Conservation (phyloP, 2,797 vertebrate genomes). For the Triplophysa bombifrons region DNA sequence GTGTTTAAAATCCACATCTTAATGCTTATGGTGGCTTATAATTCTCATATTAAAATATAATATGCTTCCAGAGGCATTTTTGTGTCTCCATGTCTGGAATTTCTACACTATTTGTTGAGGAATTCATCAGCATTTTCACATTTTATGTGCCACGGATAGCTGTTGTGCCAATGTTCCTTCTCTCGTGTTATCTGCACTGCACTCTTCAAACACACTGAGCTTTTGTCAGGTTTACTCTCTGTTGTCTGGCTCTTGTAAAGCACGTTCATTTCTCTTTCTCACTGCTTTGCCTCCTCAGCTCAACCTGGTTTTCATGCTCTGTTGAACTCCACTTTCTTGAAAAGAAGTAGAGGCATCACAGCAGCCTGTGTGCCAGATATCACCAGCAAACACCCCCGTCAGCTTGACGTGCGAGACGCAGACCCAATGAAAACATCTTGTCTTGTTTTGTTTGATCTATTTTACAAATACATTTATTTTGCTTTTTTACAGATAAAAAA, state of each 20-base stretch:
- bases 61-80: neutral
- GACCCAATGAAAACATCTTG: neutral
- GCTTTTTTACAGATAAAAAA: too few species aligned
- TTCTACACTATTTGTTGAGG: neutral
- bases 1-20: neutral
- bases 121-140: neutral
- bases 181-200: constrained; percentile 20
- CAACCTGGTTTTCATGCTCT: constrained; percentile 46
- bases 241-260: constrained; percentile 21
- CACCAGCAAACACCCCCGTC: neutral
- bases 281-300: constrained; percentile 39
- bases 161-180: neutral
- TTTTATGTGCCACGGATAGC: neutral
- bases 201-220: constrained; percentile 29
- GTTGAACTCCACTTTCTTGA: constrained; percentile 47
- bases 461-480: neutral
- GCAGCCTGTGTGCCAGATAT: constrained; percentile 23
- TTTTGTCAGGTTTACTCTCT: constrained; percentile 10
- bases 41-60: neutral
- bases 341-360: constrained; percentile 46
- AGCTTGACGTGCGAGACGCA: neutral
- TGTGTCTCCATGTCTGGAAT: neutral
- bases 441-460: neutral
- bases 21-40: neutral
- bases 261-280: constrained; percentile 28